Percentiles rank a stretch among this genome's conserved stretches.
Conservation (phyloP, 2,113 vertebrate species). For the Ciconia boyciana region DNA sequence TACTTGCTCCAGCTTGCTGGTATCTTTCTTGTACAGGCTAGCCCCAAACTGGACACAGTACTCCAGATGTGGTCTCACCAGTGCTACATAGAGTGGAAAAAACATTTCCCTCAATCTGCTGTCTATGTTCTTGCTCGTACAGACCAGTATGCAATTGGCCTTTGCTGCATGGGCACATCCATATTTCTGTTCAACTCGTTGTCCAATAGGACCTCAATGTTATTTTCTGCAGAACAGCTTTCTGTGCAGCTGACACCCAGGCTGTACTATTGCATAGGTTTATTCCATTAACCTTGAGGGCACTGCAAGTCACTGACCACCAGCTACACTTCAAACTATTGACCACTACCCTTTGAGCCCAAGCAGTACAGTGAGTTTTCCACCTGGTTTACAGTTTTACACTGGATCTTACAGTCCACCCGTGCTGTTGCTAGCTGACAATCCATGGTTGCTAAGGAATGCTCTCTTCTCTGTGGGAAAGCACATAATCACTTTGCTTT, state of each 20-base stretch:
- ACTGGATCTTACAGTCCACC: neutral
- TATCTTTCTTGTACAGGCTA: neutral
- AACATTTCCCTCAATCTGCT: neutral
- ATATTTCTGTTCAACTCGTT: neutral
- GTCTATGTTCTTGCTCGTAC: neutral
- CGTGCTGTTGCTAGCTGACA: neutral
- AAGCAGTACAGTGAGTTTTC: neutral
- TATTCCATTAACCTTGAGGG: neutral
- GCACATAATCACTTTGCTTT: neutral
- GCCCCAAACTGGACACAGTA: neutral
- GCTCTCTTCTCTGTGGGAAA: neutral
- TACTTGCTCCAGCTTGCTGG: neutral
- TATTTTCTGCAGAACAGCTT: neutral
- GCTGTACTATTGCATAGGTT: neutral
- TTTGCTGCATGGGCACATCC: neutral
- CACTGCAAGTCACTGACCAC: neutral
- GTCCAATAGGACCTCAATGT: neutral
- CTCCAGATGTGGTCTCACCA: neutral
- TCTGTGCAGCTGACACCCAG: neutral
- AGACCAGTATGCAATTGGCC: neutral
- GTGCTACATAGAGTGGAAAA: neutral
- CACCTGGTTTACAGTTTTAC: neutral
- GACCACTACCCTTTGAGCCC: neutral
- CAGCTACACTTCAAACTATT: neutral
- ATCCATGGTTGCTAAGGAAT: slow-evolving; percentile 16